Evolutionary conservation across 35 echinoderm and acorn worm species (phyloP), one percentile per base, ranked within the genome.

Genomic region (Heliocidaris erythrogramma): DNA sequence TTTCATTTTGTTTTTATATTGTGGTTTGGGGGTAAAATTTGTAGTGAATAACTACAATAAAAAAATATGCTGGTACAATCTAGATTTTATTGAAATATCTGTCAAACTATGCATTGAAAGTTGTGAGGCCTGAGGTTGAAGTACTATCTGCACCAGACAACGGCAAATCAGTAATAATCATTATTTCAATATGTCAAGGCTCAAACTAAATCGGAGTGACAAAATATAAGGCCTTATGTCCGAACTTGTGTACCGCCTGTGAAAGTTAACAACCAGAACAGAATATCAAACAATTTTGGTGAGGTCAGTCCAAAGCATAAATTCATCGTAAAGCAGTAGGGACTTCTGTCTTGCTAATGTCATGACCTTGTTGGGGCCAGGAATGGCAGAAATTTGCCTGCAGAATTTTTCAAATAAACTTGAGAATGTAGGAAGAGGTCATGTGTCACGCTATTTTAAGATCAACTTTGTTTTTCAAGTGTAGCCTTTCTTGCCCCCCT

Each of bases 401-500:
- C 65, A n/a, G 65, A 78, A 78, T 78, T 78, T 78, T 78, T 78
- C 65, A 78, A 78, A 78, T 78, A 78, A 78, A 78, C 65, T 78
- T 78, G 65, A 78, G 65, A 78, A 78, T 78, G 65, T 78, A 78
- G 65, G 65, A 78, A 78, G 65, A 78, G 65, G 65, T 78, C 65
- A 78, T 78, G 65, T 78, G 65, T 78, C 65, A 78, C 18, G 65
- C 17, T 78, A 78, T 78, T 78, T 78, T 24, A 78, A 78, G 65
- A 78, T 78, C 65, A 78, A 78, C 65, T 78, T 78, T 78, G 65
- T 78, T 78, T 27, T 78, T 78, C 65, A 78, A 78, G 65, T 78
- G 65, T 78, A 78, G 65, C 65, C 65, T 78, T 78, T 78, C 65
- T 21, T 21, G 18, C 65, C 65, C 65, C 21, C 5, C 27, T 78